Evolutionary conservation across 2,888 invertebrate species (phyloP).

Genomic region (Amblyjoppa fuscipennis): DNA sequence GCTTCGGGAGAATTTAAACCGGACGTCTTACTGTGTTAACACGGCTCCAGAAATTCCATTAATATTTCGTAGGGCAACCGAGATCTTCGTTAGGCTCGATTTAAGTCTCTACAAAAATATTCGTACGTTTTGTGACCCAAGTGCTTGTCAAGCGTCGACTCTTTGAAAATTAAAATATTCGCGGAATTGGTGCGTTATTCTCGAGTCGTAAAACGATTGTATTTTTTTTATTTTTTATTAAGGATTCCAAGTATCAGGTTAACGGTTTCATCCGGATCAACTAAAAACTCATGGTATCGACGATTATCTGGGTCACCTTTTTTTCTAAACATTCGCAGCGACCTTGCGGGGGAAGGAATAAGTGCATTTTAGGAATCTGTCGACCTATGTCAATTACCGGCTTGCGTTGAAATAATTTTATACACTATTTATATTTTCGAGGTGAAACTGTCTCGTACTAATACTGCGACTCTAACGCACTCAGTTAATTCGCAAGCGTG

Average conservation of each 20-base stretch:
- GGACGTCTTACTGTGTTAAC: conserved; percentile 44
- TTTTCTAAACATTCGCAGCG: conserved; percentile 31
- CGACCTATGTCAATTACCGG: conserved; percentile 51
- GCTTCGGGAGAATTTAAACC: conserved; percentile 25
- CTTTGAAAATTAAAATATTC: conserved; percentile 13
- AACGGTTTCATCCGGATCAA: conserved; percentile 18
- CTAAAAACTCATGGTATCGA: conserved; percentile 34
- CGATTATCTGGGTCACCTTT: conserved; percentile 38
- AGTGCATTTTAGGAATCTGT: conserved; percentile 50
- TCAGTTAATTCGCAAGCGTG: conserved; percentile 66
- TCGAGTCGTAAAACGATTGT: conserved; percentile 46
- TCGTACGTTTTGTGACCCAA: conserved; percentile 71
- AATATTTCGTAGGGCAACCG: conserved; percentile 29
- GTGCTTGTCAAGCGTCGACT: conserved; percentile 11
- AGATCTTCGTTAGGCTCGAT: conserved; percentile 67
- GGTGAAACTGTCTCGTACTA: conserved; percentile 67
- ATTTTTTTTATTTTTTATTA: neutral
- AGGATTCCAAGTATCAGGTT: conserved; percentile 36
- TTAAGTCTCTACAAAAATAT: conserved; percentile 82
- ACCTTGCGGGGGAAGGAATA: conserved; percentile 24
- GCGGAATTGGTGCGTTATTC: neutral
- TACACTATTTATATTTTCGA: conserved; percentile 66
- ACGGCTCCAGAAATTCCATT: conserved; percentile 31
- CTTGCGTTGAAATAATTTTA: conserved; percentile 62
- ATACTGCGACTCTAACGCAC: conserved; percentile 69